Percentiles rank a stretch among this genome's conserved stretches.
Evolutionary conservation across 2,113 vertebrate species (phyloP).

Genomic region (Gallinago media): DNA sequence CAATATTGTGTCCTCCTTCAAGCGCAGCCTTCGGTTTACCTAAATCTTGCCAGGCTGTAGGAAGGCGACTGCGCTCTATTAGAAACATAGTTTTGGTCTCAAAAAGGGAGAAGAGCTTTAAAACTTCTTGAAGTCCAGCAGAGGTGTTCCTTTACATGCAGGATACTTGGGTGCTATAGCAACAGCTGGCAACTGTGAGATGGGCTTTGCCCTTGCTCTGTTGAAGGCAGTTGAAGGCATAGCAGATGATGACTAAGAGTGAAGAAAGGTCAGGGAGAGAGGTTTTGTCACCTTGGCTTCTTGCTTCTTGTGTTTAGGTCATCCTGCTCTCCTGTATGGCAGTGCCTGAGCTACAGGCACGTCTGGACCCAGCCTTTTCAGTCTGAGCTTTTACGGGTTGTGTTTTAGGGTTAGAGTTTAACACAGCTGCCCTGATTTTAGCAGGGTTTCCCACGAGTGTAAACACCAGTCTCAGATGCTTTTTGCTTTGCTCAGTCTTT

Average conservation of each 20-base stretch:
- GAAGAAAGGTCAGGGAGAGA: neutral
- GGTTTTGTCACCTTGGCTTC: neutral
- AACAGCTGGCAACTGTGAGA: neutral
- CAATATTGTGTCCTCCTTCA: neutral
- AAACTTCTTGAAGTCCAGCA: neutral
- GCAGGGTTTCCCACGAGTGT: neutral
- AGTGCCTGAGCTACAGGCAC: neutral
- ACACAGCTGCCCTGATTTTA: neutral
- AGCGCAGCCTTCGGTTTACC: neutral
- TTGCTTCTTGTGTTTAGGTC: neutral
- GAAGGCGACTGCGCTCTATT: neutral
- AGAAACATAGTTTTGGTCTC: neutral
- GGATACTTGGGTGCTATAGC: neutral
- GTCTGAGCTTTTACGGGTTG: neutral
- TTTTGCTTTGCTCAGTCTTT: neutral
- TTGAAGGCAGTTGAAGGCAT: neutral
- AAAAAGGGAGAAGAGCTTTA: neutral
- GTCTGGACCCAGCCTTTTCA: neutral
- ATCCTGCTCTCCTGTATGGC: neutral
- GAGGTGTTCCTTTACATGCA: neutral
- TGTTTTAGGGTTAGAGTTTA: neutral
- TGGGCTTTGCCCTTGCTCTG: neutral
- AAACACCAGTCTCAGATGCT: neutral
- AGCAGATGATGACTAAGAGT: neutral
- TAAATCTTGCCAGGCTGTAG: neutral